phyloP scores from a whole-genome alignment of 2,113 vertebrate genomes.

The Vimba vimba region DNA sequence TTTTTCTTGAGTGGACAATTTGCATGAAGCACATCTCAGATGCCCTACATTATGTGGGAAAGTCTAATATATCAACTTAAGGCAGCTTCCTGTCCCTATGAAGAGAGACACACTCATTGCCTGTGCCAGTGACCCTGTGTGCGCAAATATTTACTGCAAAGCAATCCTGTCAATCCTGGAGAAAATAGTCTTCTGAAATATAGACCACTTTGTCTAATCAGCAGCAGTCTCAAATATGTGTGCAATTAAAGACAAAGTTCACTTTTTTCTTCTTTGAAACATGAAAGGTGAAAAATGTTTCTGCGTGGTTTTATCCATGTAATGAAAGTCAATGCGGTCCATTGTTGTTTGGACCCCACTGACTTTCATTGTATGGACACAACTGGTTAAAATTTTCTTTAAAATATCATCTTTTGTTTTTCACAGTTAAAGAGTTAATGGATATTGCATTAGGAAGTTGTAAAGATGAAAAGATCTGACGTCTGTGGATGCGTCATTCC shows the following conservation, averaged over 20 bases:
- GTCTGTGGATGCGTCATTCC: not conserved
- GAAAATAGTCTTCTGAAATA: slow-evolving; percentile 23
- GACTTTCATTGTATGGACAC: not conserved
- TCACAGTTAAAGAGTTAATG: not conserved
- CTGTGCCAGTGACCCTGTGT: slow-evolving; percentile 3
- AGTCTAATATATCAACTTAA: slow-evolving; percentile 56
- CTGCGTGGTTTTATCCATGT: not conserved
- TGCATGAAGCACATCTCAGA: not conserved
- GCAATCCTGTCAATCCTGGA: slow-evolving; percentile 4
- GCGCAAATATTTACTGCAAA: slow-evolving; percentile 42
- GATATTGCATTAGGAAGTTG: not conserved
- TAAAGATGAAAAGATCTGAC: not conserved
- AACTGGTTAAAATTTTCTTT: not conserved
- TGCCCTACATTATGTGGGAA: slow-evolving; percentile 38
- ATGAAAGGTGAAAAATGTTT: not conserved
- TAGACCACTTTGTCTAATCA: not conserved
- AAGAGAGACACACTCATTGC: slow-evolving; percentile 8
- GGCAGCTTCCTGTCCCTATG: slow-evolving; percentile 60
- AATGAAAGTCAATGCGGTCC: not conserved
- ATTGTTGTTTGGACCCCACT: not conserved
- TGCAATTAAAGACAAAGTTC: not conserved
- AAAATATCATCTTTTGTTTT: not conserved
- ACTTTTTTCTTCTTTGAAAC: not conserved
- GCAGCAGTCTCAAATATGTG: not conserved
- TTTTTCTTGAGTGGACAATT: not conserved